Evolutionary conservation across 2,113 vertebrate genomes (phyloP), one percentile per base, ranked within the genome.

Genomic region (Crotalus helleri): DNA sequence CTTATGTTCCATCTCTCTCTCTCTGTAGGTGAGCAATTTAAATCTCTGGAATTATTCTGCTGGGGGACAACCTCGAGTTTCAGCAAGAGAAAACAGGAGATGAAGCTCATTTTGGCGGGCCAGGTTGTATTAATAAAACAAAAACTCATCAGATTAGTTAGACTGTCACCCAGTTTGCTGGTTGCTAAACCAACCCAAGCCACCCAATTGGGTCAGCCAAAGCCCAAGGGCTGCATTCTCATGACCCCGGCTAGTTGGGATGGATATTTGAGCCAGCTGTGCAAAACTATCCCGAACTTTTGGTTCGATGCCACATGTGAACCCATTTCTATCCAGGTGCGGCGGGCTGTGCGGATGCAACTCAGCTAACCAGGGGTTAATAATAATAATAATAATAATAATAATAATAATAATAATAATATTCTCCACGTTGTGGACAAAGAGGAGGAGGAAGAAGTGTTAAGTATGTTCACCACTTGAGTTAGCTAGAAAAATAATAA

Each of bases 301-400:
- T 17, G 9, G 12, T 15, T 13, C 29, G 64, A 69, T 12, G 74
- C 6, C 69, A 21, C 33, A 17, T 81, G 69, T 8, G 69, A 81
- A 8, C 5, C 74, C 69, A 2, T 81, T 9, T 33, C 17, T 81
- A 39, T 3, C 15, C 69, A 6, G 33, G 33, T 74, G n/a, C n/a
- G 33, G 69, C 5, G n/a, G n/a, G n/a, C 2, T 33, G n/a, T 39
- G 15, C 1, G n/a, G n/a, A 39, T 6, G 15, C 69, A 74, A 7
- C 1, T 3, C 0, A 1, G 5, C n/a, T 33, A 74, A 17, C n/a
- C 15, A 1, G 6, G 69, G 29, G n/a, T 17, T 21, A 2, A 1
- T 46, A 46, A 5, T 5, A 5, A 46, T 46, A 5, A 44, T 44
- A 44, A 44, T 39, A 39, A 46, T 46, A 5, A 46, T 46, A 5